Base-by-base conservation (phyloP, 2,888 invertebrate genomes). In the Drosophila ustulata region DNA sequence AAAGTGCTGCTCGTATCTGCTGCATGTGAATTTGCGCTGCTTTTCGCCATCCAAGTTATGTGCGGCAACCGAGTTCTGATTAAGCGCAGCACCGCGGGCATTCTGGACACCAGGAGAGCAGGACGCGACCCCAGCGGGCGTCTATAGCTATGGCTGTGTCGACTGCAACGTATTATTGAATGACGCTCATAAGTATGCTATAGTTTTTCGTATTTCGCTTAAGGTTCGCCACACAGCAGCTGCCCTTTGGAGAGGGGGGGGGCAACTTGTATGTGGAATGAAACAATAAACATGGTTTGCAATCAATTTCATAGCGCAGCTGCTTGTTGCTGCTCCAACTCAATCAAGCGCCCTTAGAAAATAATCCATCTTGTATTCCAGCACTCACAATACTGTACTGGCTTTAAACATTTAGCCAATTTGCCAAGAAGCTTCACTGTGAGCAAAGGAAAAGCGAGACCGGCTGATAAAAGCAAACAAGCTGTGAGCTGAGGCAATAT, bases 11-110 rank as follows among this genome's bases (percentile, higher is more conserved):
- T 13, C 37, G 30, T 51, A 70, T 73, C 61, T 59, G 9, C 65
- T 51, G 65, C 61, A 62, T 71, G 65, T 71, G 71, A 71, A 75
- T 63, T 71, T 30, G 6, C 55, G 28, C 34, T 46, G 34, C 41
- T 59, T 41, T 55, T 55, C 18, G 49, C 41, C 30, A 28, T 73
- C 63, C 75, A 76, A 74, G 70, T 71, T 74, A 79, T 78, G 74
- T 69, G 76, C 53, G 45, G 63, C 62, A 70, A 55, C 23, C 51
- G 67, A 66, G 62, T 50, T 70, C 88, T 83, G 88, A 83, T 83
- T 88, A 83, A 88, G 82, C 82, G 26, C 69, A 74, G 66, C 82
- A 59, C 83, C 68, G 72, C 82, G 55, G 83, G 75, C 79, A 52
- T 63, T 62, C 71, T 61, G 49, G 55, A 39, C 59, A 63, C 11